Base-by-base conservation (phyloP, 2,888 invertebrate species). In the Chalcosyrphus nemorum region DNA sequence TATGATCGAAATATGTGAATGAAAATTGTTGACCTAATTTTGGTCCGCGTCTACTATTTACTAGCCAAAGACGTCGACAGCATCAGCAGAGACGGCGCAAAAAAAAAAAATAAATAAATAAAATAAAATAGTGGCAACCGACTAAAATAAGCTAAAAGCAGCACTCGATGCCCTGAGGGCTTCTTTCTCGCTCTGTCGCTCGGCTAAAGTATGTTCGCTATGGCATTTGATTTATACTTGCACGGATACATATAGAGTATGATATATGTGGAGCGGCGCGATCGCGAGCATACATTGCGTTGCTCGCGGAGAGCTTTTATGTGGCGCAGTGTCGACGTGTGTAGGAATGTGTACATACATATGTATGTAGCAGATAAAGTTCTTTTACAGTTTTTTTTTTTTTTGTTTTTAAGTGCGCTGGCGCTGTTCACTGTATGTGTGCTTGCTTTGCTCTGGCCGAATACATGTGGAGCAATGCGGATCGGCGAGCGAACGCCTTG, bases 1-100 rank as follows among this genome's bases (percentile, higher is more conserved):
- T 86, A 78, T 86, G 82, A 84, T 70, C 84, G 45, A 85, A 80
- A 82, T 82, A 84, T 86, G 88, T 89, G 90, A 90, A 90, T 90
- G 90, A 89, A 90, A 90, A 89, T 89, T 89, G 88, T 89, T 90
- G 90, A 90, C 90, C 90, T 88, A 90, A 89, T 90, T 90, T 80
- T 70, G 72, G 72, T 80, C 68, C 27, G 52, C 52, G 57, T 84
- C 63, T 84, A 80, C 80, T 78, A 78, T 84, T 84, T 63, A 84
- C 82, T 84, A 78, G 82, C 56, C 27, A 54, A 72, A 77, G 72
- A 77, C 78, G 57, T 32, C 47, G 68, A 35, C 43, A 21, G 5
- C 45, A 32, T 3, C 21, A n/a, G 17, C 21, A 56, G 27, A 54
- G 70, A 32, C 61, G 29, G 41, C 41, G 41, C 47, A 43, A 38